Evolutionary conservation across 2,888 invertebrate genomes (phyloP), one percentile per base, ranked within the genome.

Genomic region (Ochropacha duplaris): DNA sequence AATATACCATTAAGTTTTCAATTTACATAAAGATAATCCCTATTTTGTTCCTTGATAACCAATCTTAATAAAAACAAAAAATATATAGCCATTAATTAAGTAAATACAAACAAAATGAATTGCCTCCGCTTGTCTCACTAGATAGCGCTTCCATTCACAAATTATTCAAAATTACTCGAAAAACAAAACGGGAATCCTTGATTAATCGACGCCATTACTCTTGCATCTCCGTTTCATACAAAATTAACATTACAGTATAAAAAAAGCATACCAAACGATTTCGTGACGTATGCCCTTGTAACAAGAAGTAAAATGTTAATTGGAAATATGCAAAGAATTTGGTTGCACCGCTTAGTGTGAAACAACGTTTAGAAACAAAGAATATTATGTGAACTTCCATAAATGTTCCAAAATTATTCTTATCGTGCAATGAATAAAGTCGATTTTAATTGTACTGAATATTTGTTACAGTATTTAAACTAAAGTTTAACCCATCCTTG

Each of bases 121-220:
- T 74, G 84, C 77, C 72, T 69, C 75, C 72, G 76, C 64, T 71
- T 74, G 78, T 79, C 74, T 68, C 69, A 59, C 67, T 64, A 64
- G 81, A 84, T 86, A 85, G 74, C 80, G 78, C 76, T 75, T 73
- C 75, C 83, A 84, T 87, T 87, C 83, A 87, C 85, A 86, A 86
- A 88, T 88, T 84, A 87, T 87, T 87, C 76, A 84, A 85, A 84
- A 85, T 84, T 83, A 83, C 78, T 78, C 74, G 68, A 83, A 81
- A 73, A 83, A 84, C 31, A 81, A 74, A 84, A 85, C 82, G 83
- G 70, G 70, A 57, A 56, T 56, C 64, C 70, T 79, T 86, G 87
- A 87, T 87, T 83, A 84, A 88, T 87, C 69, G 79, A 68, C 67
- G 73, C 82, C 76, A 84, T 81, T 74, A 77, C 78, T 76, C 78